Evolutionary conservation across 2,797 vertebrate genomes (phyloP), one percentile per base, ranked within the genome.

Genomic region (Furcifer pardalis): DNA sequence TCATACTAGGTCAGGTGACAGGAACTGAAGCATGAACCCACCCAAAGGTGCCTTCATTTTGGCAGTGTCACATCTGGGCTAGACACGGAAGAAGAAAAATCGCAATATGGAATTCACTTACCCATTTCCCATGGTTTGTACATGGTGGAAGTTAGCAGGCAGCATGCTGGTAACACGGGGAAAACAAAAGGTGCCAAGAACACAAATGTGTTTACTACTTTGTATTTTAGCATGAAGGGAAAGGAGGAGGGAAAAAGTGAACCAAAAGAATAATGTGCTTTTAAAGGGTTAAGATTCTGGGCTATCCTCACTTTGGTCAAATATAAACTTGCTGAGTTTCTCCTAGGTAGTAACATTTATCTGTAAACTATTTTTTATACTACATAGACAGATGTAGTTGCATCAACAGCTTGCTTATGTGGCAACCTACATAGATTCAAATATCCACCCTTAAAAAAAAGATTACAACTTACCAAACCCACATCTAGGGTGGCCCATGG

Each of bases 121-220:
- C 13, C 88, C 84, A 0, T 0, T 88, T 90, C 90, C 90, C 86
- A 17, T 0, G 76, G 84, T 63, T 81, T 1, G 63, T 17, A 30
- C 13, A 63, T 0, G 12, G 79, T 4, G 59, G 83, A 69, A 65
- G 37, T 65, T 83, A 87, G 37, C 87, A 56, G 42, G 68, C 78
- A 88, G 44, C 88, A 88, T 86, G 93, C 87, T 81, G 85, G 81
- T 84, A 78, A 79, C 56, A 60, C 37, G 66, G 80, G 82, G 85
- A 44, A 78, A 83, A 84, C 68, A 77, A 88, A 88, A 89, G 0
- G 73, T 91, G 90, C 88, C 44, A 37, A 23, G n/a, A 79, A 49
- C 46, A 32, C 23, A 82, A 4, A 30, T 2, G 37, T 71, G 0
- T 1, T 49, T 2, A 3, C 5, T 81, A 68, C 6, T 35, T 1